phyloP scores from a whole-genome alignment of 2,797 vertebrate species.

The Carcharodon carcharias region DNA sequence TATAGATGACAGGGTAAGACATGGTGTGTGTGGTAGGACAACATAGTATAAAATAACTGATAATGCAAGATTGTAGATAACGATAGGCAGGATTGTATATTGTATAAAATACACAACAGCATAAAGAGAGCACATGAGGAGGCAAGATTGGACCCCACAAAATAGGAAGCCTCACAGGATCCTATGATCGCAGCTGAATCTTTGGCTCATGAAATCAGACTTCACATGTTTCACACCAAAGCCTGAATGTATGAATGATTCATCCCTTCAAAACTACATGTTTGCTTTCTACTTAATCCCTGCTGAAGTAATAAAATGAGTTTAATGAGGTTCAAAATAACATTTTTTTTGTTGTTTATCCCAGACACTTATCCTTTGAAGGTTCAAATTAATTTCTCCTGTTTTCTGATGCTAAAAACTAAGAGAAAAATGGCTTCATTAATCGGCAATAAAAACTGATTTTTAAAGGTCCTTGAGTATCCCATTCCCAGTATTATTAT shows the following conservation, averaged over 20 bases:
- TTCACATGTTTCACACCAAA: background rate
- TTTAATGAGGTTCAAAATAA: background rate
- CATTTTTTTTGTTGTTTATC: background rate
- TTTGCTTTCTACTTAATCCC: background rate
- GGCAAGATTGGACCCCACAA: background rate
- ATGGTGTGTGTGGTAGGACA: background rate
- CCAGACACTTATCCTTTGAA: background rate
- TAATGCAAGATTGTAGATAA: background rate
- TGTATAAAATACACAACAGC: background rate
- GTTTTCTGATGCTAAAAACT: background rate
- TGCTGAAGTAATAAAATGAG: background rate
- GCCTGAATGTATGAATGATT: background rate
- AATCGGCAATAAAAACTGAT: background rate
- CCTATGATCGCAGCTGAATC: background rate
- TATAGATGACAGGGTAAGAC: background rate
- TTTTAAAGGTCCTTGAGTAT: background rate
- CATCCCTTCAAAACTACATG: background rate
- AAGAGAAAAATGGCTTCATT: background rate
- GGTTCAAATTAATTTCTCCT: background rate
- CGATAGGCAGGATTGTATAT: background rate
- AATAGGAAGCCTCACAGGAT: too few species aligned
- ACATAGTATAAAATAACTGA: background rate
- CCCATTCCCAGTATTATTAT: too few species aligned
- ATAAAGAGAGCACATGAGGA: background rate
- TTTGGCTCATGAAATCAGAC: background rate